phyloP scores from a whole-genome alignment of 2,797 vertebrate genomes.

The Crotalus adamanteus region DNA sequence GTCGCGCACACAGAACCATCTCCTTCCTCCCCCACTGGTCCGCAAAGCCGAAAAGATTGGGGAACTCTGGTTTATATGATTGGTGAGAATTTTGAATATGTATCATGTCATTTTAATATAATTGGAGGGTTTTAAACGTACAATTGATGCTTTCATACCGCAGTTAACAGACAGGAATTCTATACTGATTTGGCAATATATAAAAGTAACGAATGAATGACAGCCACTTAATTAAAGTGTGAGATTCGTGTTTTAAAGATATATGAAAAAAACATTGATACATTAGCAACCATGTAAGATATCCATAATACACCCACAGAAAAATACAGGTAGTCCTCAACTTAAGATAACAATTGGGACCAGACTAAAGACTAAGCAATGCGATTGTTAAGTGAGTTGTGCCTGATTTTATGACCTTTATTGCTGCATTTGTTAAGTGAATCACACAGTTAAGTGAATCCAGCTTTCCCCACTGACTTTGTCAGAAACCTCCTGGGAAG shows the following conservation, averaged over 20 bases:
- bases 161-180: not conserved
- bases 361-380: not conserved
- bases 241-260: not conserved
- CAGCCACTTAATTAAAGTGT: not conserved
- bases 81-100: not conserved
- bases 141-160: not conserved
- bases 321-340: not conserved
- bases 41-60: too few species aligned
- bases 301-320: not conserved
- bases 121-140: not conserved
- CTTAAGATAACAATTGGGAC: not conserved
- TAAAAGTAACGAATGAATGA: not conserved
- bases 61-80: too few species aligned
- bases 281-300: not conserved
- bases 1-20: too few species aligned
- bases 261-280: not conserved
- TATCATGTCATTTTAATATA: not conserved
- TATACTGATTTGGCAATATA: not conserved
- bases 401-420: not conserved
- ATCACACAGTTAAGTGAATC: not conserved
- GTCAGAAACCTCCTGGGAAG: not conserved
- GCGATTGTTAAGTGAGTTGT: not conserved
- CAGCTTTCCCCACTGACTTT: not conserved
- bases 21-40: too few species aligned
- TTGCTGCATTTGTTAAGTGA: not conserved